A percentile compares a stretch with the other conserved stretches of the same genome.
Conservation (phyloP, 2,113 vertebrate species). For the Ctenodactylus gundi region DNA sequence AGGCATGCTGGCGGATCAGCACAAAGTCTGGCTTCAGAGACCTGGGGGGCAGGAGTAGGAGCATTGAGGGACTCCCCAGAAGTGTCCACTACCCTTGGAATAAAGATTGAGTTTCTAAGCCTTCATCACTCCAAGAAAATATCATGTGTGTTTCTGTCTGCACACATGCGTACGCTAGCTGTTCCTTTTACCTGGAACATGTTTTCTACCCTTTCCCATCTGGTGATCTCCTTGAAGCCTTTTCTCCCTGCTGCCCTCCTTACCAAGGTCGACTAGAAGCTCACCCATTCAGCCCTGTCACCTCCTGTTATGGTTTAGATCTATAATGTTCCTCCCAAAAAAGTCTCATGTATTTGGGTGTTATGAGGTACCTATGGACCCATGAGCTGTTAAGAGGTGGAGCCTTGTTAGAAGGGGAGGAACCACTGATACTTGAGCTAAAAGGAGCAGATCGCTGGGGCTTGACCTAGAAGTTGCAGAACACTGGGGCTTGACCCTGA, state of each 20-base stretch:
- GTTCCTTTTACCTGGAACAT: background rate
- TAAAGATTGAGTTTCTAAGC: constrained; percentile 44
- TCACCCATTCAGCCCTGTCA: background rate
- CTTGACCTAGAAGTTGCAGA: no score
- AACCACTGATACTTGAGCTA: no score
- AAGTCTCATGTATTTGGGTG: no score
- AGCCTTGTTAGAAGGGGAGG: no score
- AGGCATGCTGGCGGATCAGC: constrained; percentile 93
- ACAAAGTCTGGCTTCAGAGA: constrained; percentile 94
- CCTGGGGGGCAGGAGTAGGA: constrained; percentile 75
- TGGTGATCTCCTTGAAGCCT: background rate
- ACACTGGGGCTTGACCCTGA: no score
- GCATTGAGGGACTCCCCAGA: background rate
- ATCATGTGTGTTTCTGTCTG: background rate
- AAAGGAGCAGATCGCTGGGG: no score
- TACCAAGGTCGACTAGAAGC: constrained; percentile 11
- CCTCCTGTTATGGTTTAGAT: no score
- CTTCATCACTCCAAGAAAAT: constrained; percentile 24
- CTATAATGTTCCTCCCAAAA: no score
- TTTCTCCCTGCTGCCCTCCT: constrained; percentile 6
- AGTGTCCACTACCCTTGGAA: background rate
- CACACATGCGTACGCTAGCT: background rate
- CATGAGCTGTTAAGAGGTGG: no score
- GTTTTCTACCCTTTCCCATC: background rate
- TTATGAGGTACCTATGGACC: no score